Percentiles rank a stretch among this genome's conserved stretches.
phyloP scores from a whole-genome alignment of 1,140 invertebrate species.

The Euschistus heros region DNA sequence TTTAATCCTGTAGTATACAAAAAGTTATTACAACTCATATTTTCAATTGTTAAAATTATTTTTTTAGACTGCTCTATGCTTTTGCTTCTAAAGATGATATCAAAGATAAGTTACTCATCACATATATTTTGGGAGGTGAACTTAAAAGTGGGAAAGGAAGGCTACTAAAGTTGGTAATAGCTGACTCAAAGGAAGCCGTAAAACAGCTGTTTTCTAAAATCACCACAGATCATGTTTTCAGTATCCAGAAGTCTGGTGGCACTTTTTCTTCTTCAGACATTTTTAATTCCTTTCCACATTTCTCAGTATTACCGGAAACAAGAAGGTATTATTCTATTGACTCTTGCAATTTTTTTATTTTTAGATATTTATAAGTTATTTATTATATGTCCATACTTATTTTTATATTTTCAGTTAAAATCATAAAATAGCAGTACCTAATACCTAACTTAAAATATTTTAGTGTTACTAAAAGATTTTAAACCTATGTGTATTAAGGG shows the following conservation, averaged over 20 bases:
- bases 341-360: too few relatives aligned
- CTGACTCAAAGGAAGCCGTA: background rate
- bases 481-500: too few relatives aligned
- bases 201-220: background rate
- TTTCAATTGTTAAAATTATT: background rate
- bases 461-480: too few relatives aligned
- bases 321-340: background rate
- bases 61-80: conserved; percentile 9
- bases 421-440: too few relatives aligned
- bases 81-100: background rate
- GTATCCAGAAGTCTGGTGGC: background rate
- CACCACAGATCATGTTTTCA: conserved; percentile 8
- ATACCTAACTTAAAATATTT: too few relatives aligned
- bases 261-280: background rate
- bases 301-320: background rate
- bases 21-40: too few relatives aligned
- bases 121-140: conserved; percentile 19
- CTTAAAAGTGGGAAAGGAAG: conserved; percentile 7
- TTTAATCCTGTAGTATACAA: too few relatives aligned
- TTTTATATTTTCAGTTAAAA: too few relatives aligned
- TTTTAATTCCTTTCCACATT: conserved; percentile 1
- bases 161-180: background rate
- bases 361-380: too few relatives aligned
- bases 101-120: conserved; percentile 13
- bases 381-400: too few relatives aligned